phyloP scores from a whole-genome alignment of 2,888 invertebrate species.

The Eristalinus sepulchralis region DNA sequence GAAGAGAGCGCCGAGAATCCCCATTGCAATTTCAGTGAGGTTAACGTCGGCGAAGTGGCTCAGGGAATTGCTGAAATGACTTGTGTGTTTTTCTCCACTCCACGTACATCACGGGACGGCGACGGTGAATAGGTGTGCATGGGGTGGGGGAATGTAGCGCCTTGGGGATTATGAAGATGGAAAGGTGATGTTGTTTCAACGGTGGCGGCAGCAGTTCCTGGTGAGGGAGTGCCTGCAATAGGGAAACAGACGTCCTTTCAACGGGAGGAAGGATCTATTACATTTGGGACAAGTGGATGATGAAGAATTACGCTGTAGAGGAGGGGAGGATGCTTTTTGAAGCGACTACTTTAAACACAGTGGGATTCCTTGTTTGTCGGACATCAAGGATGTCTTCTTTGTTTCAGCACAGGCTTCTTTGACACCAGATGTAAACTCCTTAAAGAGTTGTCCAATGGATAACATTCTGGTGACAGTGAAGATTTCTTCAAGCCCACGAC shows the following conservation, averaged over 20 bases:
- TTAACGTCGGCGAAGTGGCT: conserved; percentile 68
- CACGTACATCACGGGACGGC: conserved; percentile 49
- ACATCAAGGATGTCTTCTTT: too few species aligned
- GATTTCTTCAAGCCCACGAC: too few species aligned
- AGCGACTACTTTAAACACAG: not conserved
- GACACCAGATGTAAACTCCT: too few species aligned
- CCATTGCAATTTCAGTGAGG: conserved; percentile 64
- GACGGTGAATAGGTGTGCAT: conserved; percentile 20
- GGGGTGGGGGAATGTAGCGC: not conserved
- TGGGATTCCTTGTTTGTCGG: too few species aligned
- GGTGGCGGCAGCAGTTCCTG: not conserved
- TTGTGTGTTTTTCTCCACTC: conserved; percentile 74
- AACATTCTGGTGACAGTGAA: too few species aligned
- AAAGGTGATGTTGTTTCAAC: conserved; percentile 51
- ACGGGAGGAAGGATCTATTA: not conserved
- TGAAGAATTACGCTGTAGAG: not conserved
- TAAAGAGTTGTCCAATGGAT: too few species aligned
- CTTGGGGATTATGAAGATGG: conserved; percentile 35
- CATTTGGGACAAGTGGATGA: not conserved
- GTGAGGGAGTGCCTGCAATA: not conserved
- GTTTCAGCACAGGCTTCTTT: too few species aligned
- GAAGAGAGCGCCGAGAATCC: conserved; percentile 56
- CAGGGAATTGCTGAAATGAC: conserved; percentile 79
- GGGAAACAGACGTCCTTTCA: not conserved
- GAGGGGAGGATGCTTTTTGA: not conserved